These are phyloP conservation scores for Bombus confusus DNA, from an alignment of 1,140 invertebrate genomes.

Conservation along the genomic window DNA sequence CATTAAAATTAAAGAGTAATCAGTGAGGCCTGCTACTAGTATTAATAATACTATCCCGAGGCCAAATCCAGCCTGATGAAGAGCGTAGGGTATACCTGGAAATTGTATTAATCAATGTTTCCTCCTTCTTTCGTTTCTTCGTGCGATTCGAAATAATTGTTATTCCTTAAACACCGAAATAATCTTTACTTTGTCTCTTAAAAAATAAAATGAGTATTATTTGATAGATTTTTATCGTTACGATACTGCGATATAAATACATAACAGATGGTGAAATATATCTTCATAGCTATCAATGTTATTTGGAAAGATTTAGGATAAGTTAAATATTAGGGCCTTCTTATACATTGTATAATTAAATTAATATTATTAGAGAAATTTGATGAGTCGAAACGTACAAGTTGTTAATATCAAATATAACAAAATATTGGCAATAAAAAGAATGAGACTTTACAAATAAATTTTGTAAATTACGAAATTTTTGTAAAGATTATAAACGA, in stretches of 20 bases:
- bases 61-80: slow-evolving; percentile 91
- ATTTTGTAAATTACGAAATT: too few relatives aligned
- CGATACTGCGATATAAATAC: not conserved
- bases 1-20: slow-evolving; percentile 93
- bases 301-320: not conserved
- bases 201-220: not conserved
- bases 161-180: slow-evolving; percentile 17
- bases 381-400: not conserved
- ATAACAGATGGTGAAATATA: not conserved
- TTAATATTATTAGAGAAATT: not conserved
- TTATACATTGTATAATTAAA: too few relatives aligned
- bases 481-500: not conserved
- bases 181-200: not conserved
- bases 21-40: slow-evolving; percentile 90
- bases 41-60: slow-evolving; percentile 89
- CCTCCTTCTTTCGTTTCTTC: not conserved
- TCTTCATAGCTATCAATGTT: not conserved
- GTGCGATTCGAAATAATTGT: not conserved
- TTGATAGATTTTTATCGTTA: not conserved
- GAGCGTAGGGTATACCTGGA: slow-evolving; percentile 91
- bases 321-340: too few relatives aligned
- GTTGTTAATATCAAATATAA: too few relatives aligned
- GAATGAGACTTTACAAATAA: too few relatives aligned
- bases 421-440: too few relatives aligned
- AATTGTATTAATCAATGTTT: slow-evolving; percentile 44